Conservation (phyloP, 2,888 invertebrate species). For the Trichopria drosophilae region DNA sequence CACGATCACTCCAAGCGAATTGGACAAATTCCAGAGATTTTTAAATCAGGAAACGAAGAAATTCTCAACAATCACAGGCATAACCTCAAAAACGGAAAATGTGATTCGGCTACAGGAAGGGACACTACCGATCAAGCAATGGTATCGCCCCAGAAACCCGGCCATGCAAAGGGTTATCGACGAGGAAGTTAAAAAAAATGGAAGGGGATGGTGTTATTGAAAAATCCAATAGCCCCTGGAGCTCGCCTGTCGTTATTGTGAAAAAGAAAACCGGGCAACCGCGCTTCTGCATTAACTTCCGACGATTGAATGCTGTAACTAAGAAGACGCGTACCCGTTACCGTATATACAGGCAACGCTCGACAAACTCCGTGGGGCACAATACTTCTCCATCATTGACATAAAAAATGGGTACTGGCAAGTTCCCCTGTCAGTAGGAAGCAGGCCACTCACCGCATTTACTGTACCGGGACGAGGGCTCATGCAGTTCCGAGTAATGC, state of each 20-base stretch:
- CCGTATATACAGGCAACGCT: conserved; percentile 17
- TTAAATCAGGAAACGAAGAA: too few species aligned
- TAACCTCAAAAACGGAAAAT: too few species aligned
- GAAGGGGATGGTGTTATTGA: background rate
- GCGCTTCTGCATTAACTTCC: conserved; percentile 20
- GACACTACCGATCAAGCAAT: conserved; percentile 35
- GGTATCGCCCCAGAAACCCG: conserved; percentile 35
- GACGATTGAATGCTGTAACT: conserved; percentile 13
- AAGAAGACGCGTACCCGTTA: conserved; percentile 15
- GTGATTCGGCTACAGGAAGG: too few species aligned
- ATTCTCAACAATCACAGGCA: too few species aligned
- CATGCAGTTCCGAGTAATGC: too few species aligned
- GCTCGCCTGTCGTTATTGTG: conserved; percentile 12
- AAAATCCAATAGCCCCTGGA: conserved; percentile 5
- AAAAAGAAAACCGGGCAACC: conserved; percentile 16
- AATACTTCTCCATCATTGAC: too few species aligned
- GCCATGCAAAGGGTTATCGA: conserved; percentile 29
- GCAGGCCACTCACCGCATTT: too few species aligned
- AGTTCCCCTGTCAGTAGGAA: too few species aligned
- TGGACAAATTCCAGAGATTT: too few species aligned
- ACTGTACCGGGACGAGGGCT: conserved; percentile 2
- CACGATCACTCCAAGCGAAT: too few species aligned
- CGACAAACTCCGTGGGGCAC: conserved; percentile 45
- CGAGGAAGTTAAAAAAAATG: conserved; percentile 7
- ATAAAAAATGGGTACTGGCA: too few species aligned